A percentile compares a stretch with the other conserved stretches of the same genome.
Evolutionary conservation across 2,888 invertebrate species (phyloP).

Genomic region (Theristus sp.): DNA sequence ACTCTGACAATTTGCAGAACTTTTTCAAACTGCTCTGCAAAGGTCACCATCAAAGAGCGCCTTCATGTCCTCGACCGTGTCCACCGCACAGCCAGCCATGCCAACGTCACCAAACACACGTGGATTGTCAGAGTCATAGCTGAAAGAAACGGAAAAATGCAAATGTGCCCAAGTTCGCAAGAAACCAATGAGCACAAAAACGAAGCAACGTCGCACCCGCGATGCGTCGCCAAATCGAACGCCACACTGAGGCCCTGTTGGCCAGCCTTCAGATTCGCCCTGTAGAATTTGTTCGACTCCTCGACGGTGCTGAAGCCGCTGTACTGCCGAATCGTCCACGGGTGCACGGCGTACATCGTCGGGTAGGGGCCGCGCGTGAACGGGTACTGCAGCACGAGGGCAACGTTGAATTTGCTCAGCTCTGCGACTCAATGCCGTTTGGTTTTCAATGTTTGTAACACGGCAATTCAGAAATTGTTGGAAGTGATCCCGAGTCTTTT

Average conservation of each 20-base stretch:
- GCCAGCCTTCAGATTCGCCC: constrained; percentile 42
- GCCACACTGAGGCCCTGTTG: constrained; percentile 44
- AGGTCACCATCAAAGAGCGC: constrained; percentile 11
- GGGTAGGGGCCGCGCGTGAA: constrained; percentile 43
- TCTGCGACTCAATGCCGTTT: too few relatives aligned
- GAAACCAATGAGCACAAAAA: too few relatives aligned
- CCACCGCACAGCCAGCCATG: constrained; percentile 46
- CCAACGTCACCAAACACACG: constrained; percentile 43
- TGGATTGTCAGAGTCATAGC: constrained; percentile 42
- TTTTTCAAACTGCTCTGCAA: neutral
- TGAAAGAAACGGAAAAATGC: constrained; percentile 15
- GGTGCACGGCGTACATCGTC: constrained; percentile 44
- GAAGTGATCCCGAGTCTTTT: too few relatives aligned
- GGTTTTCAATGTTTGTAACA: too few relatives aligned
- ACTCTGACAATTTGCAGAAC: neutral
- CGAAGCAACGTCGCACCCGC: too few relatives aligned
- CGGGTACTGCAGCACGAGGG: constrained; percentile 36
- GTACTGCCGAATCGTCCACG: constrained; percentile 43
- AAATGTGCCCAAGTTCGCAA: too few relatives aligned
- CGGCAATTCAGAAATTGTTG: too few relatives aligned
- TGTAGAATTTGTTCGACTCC: constrained; percentile 42
- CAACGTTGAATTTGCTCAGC: neutral
- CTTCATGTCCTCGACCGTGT: constrained; percentile 43
- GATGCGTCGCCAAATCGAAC: constrained; percentile 43
- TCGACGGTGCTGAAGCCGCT: constrained; percentile 35